Evolutionary conservation across 2,888 invertebrate genomes (phyloP).

Genomic region (Celastrina argiolus): DNA sequence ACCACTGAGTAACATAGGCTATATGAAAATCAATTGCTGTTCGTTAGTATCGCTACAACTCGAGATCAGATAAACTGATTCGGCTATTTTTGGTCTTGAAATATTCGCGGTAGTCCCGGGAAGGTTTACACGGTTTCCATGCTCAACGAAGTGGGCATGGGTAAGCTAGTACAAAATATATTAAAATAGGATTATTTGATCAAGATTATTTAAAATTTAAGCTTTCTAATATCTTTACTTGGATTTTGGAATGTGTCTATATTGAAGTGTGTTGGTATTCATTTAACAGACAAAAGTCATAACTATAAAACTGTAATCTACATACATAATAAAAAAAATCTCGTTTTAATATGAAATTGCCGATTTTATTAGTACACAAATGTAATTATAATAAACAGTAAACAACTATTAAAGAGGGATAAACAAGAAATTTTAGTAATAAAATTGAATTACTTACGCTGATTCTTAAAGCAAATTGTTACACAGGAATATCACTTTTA

Average conservation of each 20-base stretch:
- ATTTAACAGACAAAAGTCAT: not conserved
- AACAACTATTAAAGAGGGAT: conserved; percentile 33
- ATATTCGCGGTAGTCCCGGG: too few species aligned
- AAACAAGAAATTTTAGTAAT: conserved; percentile 33
- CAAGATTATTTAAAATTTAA: too few species aligned
- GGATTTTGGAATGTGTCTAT: not conserved
- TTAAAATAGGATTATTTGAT: too few species aligned
- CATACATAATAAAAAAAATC: not conserved
- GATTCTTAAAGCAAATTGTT: not conserved
- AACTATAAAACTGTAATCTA: conserved; percentile 16
- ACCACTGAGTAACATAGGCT: too few species aligned
- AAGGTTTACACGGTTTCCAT: too few species aligned
- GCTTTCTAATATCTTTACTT: not conserved
- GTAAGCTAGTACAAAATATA: too few species aligned
- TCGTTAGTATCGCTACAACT: too few species aligned
- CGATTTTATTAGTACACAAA: conserved; percentile 29
- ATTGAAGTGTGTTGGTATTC: not conserved
- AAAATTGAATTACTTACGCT: conserved; percentile 26
- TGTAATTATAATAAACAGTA: conserved; percentile 31
- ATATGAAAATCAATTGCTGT: too few species aligned
- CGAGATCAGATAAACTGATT: too few species aligned
- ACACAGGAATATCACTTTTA: conserved; percentile 12
- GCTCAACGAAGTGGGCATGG: too few species aligned
- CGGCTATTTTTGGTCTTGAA: too few species aligned
- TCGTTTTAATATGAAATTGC: not conserved